Evolutionary conservation across 1,140 invertebrate species (phyloP), one percentile per base, ranked within the genome.

Genomic region (Laodelphax striatellus): DNA sequence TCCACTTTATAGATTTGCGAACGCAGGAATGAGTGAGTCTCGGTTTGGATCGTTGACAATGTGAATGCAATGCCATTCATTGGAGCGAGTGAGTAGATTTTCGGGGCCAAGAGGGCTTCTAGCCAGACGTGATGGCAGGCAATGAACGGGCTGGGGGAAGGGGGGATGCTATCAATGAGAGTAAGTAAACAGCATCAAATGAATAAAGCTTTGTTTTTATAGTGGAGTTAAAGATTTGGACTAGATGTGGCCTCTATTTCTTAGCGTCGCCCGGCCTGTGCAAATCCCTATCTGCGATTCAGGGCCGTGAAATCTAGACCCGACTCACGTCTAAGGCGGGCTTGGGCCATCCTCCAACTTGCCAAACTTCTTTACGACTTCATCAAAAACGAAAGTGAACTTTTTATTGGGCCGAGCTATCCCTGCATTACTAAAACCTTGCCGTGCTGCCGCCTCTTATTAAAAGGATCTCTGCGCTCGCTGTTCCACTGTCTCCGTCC

Each of bases 381-480:
- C 46, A 50, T 50, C 46, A 50, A 50, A 50, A 50, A 50, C 16
- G 46, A 50, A 50, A 50, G 46, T 50, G 46, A 50, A 50, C 46
- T 50, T 50, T 50, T 50, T 50, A 50, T 50, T 50, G 21, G 21
- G 46, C 46, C 21, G 21, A 50, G 46, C 46, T 50, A 50, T 50
- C 21, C 46, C 21, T 50, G 21, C 46, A 19, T 50, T 50, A 22
- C 46, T 50, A 50, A 19, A 50, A 50, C 46, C 16, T 50, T 19
- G 16, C 46, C 46, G 46, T 50, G 16, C 21, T 19, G 16, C 21
- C 21, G 21, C 46, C 21, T 50, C 46, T 50, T 50, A 50, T 38
- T 38, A 38, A 38, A 38, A 38, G 34, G 34, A 38, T 38, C 34
- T 13, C 34, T 38, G 34, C 34, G 34, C 34, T 13, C 11, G 34